Evolutionary conservation across 2,888 invertebrate genomes (phyloP).

Genomic region (Chouioia cunea): DNA sequence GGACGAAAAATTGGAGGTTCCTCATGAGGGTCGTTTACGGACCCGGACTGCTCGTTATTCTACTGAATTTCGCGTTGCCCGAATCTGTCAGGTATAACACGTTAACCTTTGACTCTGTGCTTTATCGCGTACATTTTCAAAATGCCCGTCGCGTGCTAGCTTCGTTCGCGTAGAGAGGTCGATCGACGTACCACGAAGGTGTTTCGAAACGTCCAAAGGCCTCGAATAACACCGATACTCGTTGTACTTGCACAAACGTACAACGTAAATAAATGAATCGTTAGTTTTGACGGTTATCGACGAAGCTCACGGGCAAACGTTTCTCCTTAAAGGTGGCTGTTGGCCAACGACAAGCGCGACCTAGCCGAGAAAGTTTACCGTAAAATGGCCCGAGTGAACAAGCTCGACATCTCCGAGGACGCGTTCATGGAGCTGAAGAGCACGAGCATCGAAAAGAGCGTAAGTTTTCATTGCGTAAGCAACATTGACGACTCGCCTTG

Average conservation of each 20-base stretch:
- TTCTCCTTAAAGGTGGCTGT: conserved; percentile 74
- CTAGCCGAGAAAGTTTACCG: conserved; percentile 73
- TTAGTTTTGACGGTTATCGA: no score
- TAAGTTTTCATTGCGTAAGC: no score
- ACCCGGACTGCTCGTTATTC: conserved; percentile 77
- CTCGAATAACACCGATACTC: no score
- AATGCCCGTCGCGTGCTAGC: no score
- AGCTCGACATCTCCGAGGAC: conserved; percentile 71
- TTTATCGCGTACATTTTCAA: no score
- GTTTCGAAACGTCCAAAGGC: no score
- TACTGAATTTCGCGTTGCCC: conserved; percentile 78
- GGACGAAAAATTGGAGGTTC: conserved; percentile 77
- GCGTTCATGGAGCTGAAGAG: conserved; percentile 63
- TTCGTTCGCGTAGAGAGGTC: no score
- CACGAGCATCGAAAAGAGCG: conserved; percentile 23
- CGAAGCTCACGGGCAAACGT: no score
- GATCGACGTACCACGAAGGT: no score
- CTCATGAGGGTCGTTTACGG: conserved; percentile 76
- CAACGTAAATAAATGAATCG: no score
- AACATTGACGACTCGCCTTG: no score
- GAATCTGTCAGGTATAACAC: conserved; percentile 73
- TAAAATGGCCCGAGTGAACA: conserved; percentile 76
- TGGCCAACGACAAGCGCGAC: conserved; percentile 73
- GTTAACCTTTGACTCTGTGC: conserved; percentile 10
- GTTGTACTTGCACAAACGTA: no score